These are phyloP conservation scores for Schizaphis graminum DNA, from an alignment of 2,888 invertebrate genomes.

Conservation along the genomic window DNA sequence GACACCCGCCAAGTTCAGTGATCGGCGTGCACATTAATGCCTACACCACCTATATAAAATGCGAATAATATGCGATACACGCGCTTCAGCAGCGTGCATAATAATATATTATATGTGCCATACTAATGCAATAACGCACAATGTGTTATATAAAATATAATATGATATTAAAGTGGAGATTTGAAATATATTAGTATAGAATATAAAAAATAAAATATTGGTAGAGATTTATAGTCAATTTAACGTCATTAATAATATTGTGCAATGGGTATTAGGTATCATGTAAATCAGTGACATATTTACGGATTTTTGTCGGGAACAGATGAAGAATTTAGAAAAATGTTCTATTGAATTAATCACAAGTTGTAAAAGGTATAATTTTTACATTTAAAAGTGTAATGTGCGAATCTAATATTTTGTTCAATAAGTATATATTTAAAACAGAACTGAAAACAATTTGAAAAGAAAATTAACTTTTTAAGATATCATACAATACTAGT, in stretches of 20 bases:
- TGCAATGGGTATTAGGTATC: neutral
- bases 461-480: too few species aligned
- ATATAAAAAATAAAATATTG: neutral
- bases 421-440: neutral
- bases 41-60: neutral
- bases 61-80: neutral
- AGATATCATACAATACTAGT: too few species aligned
- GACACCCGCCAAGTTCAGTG: neutral
- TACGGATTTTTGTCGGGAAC: too few species aligned
- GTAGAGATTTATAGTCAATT: neutral
- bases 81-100: neutral
- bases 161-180: neutral
- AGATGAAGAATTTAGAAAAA: too few species aligned
- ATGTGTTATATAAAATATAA: neutral
- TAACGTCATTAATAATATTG: neutral
- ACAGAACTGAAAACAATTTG: neutral
- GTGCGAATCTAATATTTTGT: neutral
- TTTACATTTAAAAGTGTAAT: neutral
- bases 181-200: neutral
- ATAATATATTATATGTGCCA: neutral
- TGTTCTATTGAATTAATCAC: too few species aligned
- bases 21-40: slow-evolving; percentile 14
- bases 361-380: neutral
- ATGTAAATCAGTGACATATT: neutral
- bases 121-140: neutral